Evolutionary conservation across 2,888 invertebrate genomes (phyloP).

Genomic region (Mimachlamys varia): DNA sequence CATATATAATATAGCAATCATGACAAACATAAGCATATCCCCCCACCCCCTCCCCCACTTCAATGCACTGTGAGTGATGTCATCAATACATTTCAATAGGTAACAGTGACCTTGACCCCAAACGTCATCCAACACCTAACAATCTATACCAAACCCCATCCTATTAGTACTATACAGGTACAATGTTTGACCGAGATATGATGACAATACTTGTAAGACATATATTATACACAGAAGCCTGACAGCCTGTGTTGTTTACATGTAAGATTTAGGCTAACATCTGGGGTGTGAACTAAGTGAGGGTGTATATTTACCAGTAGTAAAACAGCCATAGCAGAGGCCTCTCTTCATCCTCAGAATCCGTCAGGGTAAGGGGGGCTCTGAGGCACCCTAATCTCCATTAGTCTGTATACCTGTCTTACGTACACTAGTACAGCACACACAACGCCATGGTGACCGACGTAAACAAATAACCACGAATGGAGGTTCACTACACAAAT

Average conservation of each 20-base stretch:
- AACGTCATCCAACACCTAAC: not conserved
- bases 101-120: not conserved
- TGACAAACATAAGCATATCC: no score
- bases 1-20: no score
- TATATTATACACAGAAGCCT: not conserved
- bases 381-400: not conserved
- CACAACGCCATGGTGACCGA: not conserved
- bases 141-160: no score
- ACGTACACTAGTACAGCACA: not conserved
- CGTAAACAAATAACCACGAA: not conserved
- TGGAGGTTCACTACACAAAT: not conserved
- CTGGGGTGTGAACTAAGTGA: not conserved
- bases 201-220: not conserved
- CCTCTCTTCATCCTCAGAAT: slow-evolving; percentile 11
- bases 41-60: no score
- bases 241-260: not conserved
- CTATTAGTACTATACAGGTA: no score
- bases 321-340: slow-evolving; percentile 8
- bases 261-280: not conserved
- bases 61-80: no score
- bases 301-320: not conserved
- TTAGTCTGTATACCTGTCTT: not conserved
- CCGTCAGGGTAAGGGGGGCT: not conserved
- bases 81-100: no score
- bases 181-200: no score